Percentiles rank a stretch among this genome's conserved stretches.
Evolutionary conservation across 2,113 vertebrate species (phyloP).

Genomic region (Ceyx melanurus): DNA sequence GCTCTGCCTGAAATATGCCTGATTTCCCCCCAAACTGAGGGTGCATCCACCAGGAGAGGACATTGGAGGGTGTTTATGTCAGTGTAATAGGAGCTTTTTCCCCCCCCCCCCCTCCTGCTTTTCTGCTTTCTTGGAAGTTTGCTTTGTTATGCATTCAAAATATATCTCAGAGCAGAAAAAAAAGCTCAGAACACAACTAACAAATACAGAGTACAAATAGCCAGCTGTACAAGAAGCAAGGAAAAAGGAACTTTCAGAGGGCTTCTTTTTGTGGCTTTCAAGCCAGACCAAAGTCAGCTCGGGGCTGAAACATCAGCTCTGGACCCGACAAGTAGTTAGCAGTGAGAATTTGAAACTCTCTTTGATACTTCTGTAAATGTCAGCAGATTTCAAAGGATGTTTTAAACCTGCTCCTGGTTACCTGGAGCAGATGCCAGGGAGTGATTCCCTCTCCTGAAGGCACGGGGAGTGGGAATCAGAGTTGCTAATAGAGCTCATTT

Average conservation of each 20-base stretch:
- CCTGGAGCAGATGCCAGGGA: neutral
- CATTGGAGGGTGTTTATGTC: fast-evolving
- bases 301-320: neutral
- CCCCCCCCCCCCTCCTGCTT: neutral
- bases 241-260: neutral
- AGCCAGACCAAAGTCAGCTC: neutral
- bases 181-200: neutral
- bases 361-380: neutral
- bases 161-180: neutral
- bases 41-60: neutral
- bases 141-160: neutral
- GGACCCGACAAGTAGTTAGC: neutral
- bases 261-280: neutral
- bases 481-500: neutral
- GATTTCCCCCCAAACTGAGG: neutral
- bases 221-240: neutral
- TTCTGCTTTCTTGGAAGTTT: neutral
- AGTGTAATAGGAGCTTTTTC: neutral
- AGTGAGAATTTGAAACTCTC: neutral
- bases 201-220: neutral
- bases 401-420: neutral
- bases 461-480: neutral
- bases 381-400: neutral
- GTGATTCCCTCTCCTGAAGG: constrained; percentile 5
- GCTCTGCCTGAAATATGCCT: neutral